Evolutionary conservation across 1,140 invertebrate genomes (phyloP).

Genomic region (Cheumatopsyche charites): DNA sequence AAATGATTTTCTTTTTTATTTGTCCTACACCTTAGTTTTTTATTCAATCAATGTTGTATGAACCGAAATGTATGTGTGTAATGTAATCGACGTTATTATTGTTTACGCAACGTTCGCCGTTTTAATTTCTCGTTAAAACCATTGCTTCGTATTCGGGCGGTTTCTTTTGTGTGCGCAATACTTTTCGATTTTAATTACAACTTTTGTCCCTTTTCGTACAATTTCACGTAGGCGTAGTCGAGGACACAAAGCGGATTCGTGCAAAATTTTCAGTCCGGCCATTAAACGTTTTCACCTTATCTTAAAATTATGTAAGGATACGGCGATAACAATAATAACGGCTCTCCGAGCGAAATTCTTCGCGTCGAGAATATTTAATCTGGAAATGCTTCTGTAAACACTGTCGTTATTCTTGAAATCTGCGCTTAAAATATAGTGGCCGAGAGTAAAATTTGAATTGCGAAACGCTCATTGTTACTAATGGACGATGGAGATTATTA

Average conservation of each 20-base stretch:
- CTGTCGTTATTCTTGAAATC: no score
- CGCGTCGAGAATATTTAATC: not conserved
- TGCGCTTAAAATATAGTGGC: no score
- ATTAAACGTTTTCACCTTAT: constrained; percentile 12
- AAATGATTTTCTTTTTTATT: no score
- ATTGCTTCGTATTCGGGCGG: no score
- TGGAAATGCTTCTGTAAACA: not conserved
- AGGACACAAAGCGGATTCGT: not conserved
- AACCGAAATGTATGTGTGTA: no score
- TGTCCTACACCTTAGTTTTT: no score
- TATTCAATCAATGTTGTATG: no score
- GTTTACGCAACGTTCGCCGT: no score
- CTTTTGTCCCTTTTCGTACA: constrained; percentile 7
- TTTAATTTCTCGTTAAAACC: no score
- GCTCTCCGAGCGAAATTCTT: constrained; percentile 9
- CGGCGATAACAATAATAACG: constrained; percentile 5
- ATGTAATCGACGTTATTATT: no score
- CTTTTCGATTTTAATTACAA: not conserved
- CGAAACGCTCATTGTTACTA: not conserved
- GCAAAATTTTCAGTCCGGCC: not conserved
- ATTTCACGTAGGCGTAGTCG: not conserved
- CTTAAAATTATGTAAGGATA: constrained; percentile 12
- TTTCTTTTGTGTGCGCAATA: no score
- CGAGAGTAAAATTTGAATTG: no score
- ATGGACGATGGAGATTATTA: not conserved